Base-by-base conservation (phyloP, 2,797 vertebrate species). In the Parauchenoglanis punctatus region DNA sequence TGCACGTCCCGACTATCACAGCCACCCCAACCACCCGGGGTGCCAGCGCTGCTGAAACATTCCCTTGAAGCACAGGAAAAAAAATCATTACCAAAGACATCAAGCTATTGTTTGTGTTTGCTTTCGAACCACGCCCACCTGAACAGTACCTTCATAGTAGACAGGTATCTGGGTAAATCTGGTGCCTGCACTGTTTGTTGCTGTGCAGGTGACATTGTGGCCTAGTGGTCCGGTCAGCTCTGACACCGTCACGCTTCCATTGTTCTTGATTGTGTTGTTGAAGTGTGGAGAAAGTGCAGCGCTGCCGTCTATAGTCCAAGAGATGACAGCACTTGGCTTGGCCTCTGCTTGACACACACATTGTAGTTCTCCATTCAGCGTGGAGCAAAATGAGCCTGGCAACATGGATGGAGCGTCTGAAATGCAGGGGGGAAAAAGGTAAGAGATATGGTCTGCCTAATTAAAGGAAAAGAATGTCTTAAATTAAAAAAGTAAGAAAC, bases 281-380 rank as follows among this genome's bases (percentile, higher is more conserved):
- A 91, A 80, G 13, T 52, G 63, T 2, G 81, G 73, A 3, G 20
- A 44, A 15, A 83, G 7, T 18, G 77, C 67, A 10, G 76, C 0
- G n/a, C 86, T 90, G 80, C 88, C 88, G 73, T 90, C 73, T 54
- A 92, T 31, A 46, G 5, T 84, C 92, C 92, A 93, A 82, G 77
- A 1, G 85, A 93, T 75, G 0, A 17, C 72, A 56, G 92, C 90
- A 17, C 20, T n/a, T 20, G 93, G 92, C 10, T n/a, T 85, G 0
- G 92, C 91, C 28, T 91, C 86, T 8, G 72, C 89, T 18, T n/a
- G 54, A 76, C 93, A 93, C 73, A 91, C 40, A 52, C 92, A 93
- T 20, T 12, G 81, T 72, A 94, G 5, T 59, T 10, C 0, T 10
- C 78, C 35, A 2, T 20, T 87, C 12, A 2, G 78, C 46, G 54